phyloP scores from a whole-genome alignment of 2,888 invertebrate genomes.

The Pterobdella sp. region DNA sequence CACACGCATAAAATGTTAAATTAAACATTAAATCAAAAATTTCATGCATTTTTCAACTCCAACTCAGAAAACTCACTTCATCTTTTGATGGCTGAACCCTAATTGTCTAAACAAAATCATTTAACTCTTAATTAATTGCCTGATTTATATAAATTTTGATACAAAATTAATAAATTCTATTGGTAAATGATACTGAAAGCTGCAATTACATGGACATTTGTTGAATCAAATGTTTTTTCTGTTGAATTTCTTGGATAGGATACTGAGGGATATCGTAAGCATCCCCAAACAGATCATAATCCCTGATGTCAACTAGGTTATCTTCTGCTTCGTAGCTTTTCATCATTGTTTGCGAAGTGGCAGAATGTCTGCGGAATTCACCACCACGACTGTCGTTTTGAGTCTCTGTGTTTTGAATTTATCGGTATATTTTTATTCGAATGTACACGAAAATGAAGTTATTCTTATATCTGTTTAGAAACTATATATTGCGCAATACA shows the following conservation, averaged over 20 bases:
- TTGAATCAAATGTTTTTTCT: slow-evolving; percentile 44
- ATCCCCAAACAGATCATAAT: neutral
- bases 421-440: neutral
- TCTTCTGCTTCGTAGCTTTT: neutral
- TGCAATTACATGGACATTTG: slow-evolving; percentile 30
- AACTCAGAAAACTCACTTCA: neutral
- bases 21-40: no score
- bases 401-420: neutral
- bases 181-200: neutral
- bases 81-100: neutral
- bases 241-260: slow-evolving; percentile 76
- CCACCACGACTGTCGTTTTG: neutral
- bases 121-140: neutral
- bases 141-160: neutral
- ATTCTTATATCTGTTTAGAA: neutral
- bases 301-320: neutral
- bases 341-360: neutral
- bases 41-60: no score
- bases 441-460: neutral
- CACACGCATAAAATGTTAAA: no score
- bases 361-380: neutral
- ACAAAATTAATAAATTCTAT: neutral
- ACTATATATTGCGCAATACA: neutral
- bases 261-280: slow-evolving; percentile 79
- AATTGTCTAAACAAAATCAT: neutral